Conservation (phyloP, 2,113 vertebrate species). For the Kryptolebias marmoratus region DNA sequence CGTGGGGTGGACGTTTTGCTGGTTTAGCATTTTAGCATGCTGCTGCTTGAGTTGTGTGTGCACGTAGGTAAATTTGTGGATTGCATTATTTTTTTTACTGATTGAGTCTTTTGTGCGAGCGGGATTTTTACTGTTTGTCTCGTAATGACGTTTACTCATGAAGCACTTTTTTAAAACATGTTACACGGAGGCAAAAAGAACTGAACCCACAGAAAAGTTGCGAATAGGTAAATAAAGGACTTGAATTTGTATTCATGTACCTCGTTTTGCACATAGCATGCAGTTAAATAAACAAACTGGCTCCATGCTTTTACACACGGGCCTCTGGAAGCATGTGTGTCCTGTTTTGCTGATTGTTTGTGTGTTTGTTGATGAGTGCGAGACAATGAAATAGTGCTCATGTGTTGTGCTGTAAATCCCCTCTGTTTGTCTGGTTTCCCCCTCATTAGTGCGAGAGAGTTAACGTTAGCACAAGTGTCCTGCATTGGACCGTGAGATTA, state of each 20-base stretch:
- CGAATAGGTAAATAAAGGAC: not conserved
- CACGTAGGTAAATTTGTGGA: constrained; percentile 7
- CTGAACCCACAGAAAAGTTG: not conserved
- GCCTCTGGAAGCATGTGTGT: constrained; percentile 4
- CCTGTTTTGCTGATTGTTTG: constrained; percentile 14
- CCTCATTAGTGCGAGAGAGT: constrained; percentile 82
- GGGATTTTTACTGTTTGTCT: not conserved
- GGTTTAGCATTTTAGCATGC: constrained; percentile 56
- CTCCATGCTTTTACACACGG: no score
- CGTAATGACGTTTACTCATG: not conserved
- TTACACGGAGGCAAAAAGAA: not conserved
- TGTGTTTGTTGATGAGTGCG: constrained; percentile 48
- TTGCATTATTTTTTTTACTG: constrained; percentile 33
- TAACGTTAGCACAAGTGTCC: constrained; percentile 79
- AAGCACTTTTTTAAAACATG: not conserved
- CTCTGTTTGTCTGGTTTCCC: constrained; percentile 80
- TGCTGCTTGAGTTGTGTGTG: constrained; percentile 39
- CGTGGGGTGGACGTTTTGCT: constrained; percentile 47
- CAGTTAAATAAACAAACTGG: not conserved
- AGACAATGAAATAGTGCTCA: constrained; percentile 56
- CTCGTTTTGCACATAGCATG: not conserved
- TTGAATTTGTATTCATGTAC: not conserved
- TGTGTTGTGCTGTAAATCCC: constrained; percentile 76
- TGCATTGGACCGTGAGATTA: constrained; percentile 84
- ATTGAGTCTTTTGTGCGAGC: constrained; percentile 5